Evolutionary conservation across 2,888 invertebrate species (phyloP), one percentile per base, ranked within the genome.

Genomic region (Tachina fera): DNA sequence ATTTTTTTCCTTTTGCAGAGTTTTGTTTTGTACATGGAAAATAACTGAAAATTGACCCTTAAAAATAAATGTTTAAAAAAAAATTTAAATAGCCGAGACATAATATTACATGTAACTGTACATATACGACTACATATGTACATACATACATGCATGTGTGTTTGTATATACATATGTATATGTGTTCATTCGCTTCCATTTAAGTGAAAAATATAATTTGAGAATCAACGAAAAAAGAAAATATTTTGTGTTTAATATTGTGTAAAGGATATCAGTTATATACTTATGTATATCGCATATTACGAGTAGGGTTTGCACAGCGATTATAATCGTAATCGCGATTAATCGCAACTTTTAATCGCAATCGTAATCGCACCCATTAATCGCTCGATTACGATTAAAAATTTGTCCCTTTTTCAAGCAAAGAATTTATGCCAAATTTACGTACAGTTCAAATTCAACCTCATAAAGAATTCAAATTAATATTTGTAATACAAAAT

Each of bases 151-250:
- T 22, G 22, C 2, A 6, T 31, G 31, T 5, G 31, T 6, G 31
- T 31, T 5, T 31, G 6, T 31, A 6, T 31, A 6, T 31, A 31
- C 6, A 31, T 6, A 31, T 31, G 5, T 39, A 31, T 47, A n/a
- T n/a, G 9, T 56, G n/a, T 65, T 31, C 45, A 19, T 45, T 45
- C 56, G 6, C 9, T 47, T 67, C 39, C 6, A 47, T 67, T 76
- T 47, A 71, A 63, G 63, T 71, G 78, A 53, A 79, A 71, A 63
- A 70, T 53, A 61, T 78, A 70, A 79, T 56, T 53, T 53, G 11
- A 22, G 11, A 47, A 14, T 67, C 51, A 56, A 60, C 43, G 51
- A 41, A 19, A 49, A 61, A 67, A 22, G 19, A 49, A 41, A 19
- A 39, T 51, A 16, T 58, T 49, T 51, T 61, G 16, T 74, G 10